phyloP scores from a whole-genome alignment of 1,140 invertebrate species.

The Caerostris extrusa region DNA sequence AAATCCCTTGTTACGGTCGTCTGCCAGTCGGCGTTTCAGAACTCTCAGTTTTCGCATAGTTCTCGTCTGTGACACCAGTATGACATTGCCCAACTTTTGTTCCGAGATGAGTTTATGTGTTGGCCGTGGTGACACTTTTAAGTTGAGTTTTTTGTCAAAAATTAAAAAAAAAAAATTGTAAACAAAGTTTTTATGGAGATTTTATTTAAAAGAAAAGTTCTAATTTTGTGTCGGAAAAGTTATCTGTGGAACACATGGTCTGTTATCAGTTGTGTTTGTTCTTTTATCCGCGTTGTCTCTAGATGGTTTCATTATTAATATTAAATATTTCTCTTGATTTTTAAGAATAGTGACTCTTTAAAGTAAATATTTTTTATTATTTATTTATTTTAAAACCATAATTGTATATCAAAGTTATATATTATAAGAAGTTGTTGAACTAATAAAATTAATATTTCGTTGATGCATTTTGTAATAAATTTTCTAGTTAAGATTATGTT shows the following conservation, averaged over 20 bases:
- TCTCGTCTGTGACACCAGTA: neutral
- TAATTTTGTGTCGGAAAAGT: neutral
- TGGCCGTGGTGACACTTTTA: neutral
- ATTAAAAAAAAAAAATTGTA: too few species aligned
- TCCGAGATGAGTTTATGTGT: constrained; percentile 10
- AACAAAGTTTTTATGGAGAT: too few species aligned
- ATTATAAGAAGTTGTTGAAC: too few species aligned
- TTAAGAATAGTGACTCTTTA: too few species aligned
- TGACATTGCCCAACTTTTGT: neutral
- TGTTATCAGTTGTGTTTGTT: constrained; percentile 24
- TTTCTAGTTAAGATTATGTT: too few species aligned
- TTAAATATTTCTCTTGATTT: too few species aligned
- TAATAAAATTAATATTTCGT: too few species aligned
- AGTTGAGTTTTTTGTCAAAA: neutral
- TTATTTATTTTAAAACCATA: too few species aligned
- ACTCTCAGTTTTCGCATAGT: neutral
- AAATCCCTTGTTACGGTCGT: constrained; percentile 26
- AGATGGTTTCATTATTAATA: neutral
- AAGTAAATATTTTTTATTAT: too few species aligned
- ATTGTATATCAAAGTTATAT: too few species aligned
- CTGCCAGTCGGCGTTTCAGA: neutral
- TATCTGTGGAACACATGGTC: constrained; percentile 6
- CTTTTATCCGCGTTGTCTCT: neutral
- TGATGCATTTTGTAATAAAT: too few species aligned
- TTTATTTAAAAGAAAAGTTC: too few species aligned